Conservation (phyloP, 2,113 vertebrate species). For the Solenodon paradoxus region DNA sequence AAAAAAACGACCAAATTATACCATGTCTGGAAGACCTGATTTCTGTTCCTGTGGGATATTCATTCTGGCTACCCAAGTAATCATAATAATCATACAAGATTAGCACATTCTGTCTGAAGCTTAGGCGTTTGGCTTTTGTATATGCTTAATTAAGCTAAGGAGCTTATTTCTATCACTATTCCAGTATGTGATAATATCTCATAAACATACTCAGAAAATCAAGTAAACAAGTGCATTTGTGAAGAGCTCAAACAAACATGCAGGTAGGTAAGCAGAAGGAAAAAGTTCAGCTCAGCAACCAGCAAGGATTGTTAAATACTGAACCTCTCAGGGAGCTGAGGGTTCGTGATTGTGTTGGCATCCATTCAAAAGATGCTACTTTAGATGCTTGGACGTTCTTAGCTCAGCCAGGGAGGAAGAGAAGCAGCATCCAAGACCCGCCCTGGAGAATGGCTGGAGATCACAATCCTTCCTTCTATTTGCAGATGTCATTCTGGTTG, state of each 20-base stretch:
- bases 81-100: conserved; percentile 32
- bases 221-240: conserved; percentile 12
- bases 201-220: conserved; percentile 41
- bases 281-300: neutral
- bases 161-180: conserved; percentile 34
- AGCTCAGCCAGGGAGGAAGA: neutral
- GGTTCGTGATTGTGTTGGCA: neutral
- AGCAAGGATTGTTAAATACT: neutral
- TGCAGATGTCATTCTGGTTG: neutral
- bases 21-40: neutral
- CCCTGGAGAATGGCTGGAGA: neutral
- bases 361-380: neutral
- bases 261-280: neutral
- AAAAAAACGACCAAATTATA: conserved; percentile 53
- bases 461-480: neutral
- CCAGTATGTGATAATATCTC: neutral
- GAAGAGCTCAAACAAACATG: neutral
- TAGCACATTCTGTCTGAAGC: conserved; percentile 12
- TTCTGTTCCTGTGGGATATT: conserved; percentile 39
- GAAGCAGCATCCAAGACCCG: neutral
- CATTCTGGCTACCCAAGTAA: neutral
- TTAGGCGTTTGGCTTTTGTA: conserved; percentile 25
- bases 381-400: neutral
- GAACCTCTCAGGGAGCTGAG: neutral
- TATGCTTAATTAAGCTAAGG: conserved; percentile 50